Evolutionary conservation across 2,113 vertebrate species (phyloP), one percentile per base, ranked within the genome.

Genomic region (Antigone vipio): DNA sequence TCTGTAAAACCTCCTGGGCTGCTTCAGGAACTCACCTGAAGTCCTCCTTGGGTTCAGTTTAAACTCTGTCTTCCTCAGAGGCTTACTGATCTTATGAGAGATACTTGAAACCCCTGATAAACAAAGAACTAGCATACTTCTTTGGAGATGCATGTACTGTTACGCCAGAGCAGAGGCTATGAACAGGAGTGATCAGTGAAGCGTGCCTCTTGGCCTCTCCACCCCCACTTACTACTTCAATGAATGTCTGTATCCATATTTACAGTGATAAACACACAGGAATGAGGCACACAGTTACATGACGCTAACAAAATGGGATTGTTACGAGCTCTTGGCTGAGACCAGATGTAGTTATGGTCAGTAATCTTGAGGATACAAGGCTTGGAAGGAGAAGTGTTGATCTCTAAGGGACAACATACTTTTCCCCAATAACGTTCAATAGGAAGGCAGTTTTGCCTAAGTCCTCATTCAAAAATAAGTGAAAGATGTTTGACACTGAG

Each of bases 281-380:
- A 52, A 12, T 40, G 16, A 3, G 9, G 11, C 5, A 32, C 89
- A 44, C 1, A 52, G 14, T 34, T 69, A 14, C 16, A 64, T 1
- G 18, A 56, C 8, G 2, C 17, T 22, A 53, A 20, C 32, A 24
- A 38, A 34, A 14, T 2, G 6, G 9, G 26, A 15, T 42, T n/a
- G 23, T 14, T 78, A 2, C 9, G 22, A 15, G 21, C 12, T 85
- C 44, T 55, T n/a, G 40, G 17, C 10, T 68, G 52, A 78, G 30
- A 32, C 0, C 2, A 27, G 21, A 12, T 47, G 47, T 11, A 21
- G 26, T 9, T 59, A 42, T 56, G 34, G 7, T 47, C 1, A 1
- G 19, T 52, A 6, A 55, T 42, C 14, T 35, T 35, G 38, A 76
- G 23, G 56, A 23, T 50, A 26, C 9, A 21, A 38, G 6, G 5